Percentiles rank a stretch among this genome's conserved stretches.
Conservation (phyloP, 37 sponge, comb jelly and placozoan genomes). For the Crambe crambe region DNA sequence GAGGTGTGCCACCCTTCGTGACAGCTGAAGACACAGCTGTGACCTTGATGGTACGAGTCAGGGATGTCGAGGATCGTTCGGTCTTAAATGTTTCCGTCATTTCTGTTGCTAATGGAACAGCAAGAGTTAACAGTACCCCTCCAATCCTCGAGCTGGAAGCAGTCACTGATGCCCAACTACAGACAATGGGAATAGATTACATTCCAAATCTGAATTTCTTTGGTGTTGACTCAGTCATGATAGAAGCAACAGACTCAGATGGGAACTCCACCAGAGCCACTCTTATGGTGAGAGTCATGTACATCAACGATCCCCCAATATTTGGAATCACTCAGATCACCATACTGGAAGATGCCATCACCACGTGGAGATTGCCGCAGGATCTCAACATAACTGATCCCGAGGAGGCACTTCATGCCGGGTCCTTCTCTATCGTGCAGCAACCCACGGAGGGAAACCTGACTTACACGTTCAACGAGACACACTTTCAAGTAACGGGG, state of each 20-base stretch:
- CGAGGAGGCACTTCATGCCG: slow-evolving; percentile 65
- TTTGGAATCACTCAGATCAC: slow-evolving; percentile 63
- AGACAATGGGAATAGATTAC: slow-evolving; percentile 57
- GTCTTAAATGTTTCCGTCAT: slow-evolving; percentile 28
- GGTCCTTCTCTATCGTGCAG: slow-evolving; percentile 56
- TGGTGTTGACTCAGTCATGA: slow-evolving; percentile 51
- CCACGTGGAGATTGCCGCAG: slow-evolving; percentile 47
- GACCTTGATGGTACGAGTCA: slow-evolving; percentile 39
- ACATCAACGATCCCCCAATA: slow-evolving; percentile 79
- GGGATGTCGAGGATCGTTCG: slow-evolving; percentile 49
- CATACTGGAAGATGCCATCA: slow-evolving; percentile 58
- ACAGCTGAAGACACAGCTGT: slow-evolving; percentile 62
- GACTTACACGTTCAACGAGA: slow-evolving; percentile 39
- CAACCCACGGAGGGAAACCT: slow-evolving; percentile 46
- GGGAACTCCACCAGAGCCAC: slow-evolving; percentile 35
- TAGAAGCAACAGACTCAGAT: slow-evolving; percentile 66
- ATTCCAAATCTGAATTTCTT: slow-evolving; percentile 73
- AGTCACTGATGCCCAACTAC: slow-evolving; percentile 27
- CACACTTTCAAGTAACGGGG: slow-evolving; percentile 8
- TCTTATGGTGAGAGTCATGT: slow-evolving; percentile 47
- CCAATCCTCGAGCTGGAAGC: neutral
- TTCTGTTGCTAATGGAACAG: slow-evolving; percentile 39
- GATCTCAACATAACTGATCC: slow-evolving; percentile 73
- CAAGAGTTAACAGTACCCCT: neutral
- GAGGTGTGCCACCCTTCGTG: neutral